phyloP scores from a whole-genome alignment of 2,888 invertebrate species.

The Lochmaea crataegi region DNA sequence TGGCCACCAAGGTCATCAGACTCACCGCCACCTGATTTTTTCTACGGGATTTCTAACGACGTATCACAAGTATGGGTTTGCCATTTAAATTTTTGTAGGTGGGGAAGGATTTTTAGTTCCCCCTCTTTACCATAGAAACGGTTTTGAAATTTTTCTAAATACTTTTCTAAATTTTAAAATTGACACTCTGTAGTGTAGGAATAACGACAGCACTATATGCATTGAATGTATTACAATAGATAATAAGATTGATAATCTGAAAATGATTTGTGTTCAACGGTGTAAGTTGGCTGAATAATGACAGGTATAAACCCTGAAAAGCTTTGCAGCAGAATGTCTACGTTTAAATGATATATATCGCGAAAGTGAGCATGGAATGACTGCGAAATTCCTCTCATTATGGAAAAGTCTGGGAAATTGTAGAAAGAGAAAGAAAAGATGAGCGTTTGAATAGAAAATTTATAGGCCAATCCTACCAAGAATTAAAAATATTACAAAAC shows the following conservation, averaged over 20 bases:
- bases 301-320: conserved; percentile 30
- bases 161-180: too few relatives aligned
- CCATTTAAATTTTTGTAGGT: too few relatives aligned
- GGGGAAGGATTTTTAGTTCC: too few relatives aligned
- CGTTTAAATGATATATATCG: conserved; percentile 47
- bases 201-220: too few relatives aligned
- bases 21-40: too few relatives aligned
- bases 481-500: neutral
- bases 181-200: too few relatives aligned
- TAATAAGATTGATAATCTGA: neutral
- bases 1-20: too few relatives aligned
- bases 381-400: conserved; percentile 50
- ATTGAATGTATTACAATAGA: neutral
- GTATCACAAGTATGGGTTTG: too few relatives aligned
- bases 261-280: neutral
- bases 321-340: conserved; percentile 37
- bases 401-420: conserved; percentile 36
- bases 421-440: conserved; percentile 27
- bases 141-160: too few relatives aligned
- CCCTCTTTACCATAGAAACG: too few relatives aligned
- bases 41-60: too few relatives aligned
- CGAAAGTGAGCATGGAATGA: conserved; percentile 46
- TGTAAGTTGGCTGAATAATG: conserved; percentile 22
- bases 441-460: conserved; percentile 9
- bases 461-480: neutral